These are phyloP conservation scores for Oscheius sp. DNA, from an alignment of 2,888 invertebrate species.

Conservation along the genomic window DNA sequence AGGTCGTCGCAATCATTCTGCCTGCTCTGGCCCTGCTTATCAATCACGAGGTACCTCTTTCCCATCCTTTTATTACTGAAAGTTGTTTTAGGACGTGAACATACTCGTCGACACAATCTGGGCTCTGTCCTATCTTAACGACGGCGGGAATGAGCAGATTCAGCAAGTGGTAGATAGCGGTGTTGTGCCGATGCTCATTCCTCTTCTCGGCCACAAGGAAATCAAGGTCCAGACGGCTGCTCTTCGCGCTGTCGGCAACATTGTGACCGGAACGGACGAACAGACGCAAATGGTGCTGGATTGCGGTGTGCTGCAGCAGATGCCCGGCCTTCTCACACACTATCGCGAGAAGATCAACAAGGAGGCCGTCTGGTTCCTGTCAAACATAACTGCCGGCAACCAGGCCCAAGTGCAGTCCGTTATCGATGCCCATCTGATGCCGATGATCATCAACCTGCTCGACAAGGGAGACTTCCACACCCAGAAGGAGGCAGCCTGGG, in stretches of 20 bases:
- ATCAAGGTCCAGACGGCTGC: constrained; percentile 85
- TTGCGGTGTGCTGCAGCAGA: constrained; percentile 92
- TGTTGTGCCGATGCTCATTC: constrained; percentile 88
- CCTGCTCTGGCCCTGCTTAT: constrained; percentile 93
- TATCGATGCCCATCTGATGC: constrained; percentile 89
- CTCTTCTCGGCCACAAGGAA: constrained; percentile 88
- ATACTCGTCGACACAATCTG: constrained; percentile 96
- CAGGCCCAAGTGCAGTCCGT: constrained; percentile 95
- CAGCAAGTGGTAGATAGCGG: constrained; percentile 92
- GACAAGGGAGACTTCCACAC: constrained; percentile 92
- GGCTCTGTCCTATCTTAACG: constrained; percentile 96
- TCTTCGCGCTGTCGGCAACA: constrained; percentile 94
- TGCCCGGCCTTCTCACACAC: constrained; percentile 90
- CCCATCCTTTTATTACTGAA: neutral
- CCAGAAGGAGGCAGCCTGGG: constrained; percentile 99
- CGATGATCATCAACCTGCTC: constrained; percentile 92
- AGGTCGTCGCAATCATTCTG: constrained; percentile 79
- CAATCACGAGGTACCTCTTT: constrained; percentile 80
- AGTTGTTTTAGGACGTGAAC: constrained; percentile 82
- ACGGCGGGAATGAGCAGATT: constrained; percentile 96
- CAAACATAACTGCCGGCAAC: constrained; percentile 98
- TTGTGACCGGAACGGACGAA: constrained; percentile 95
- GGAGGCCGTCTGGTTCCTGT: constrained; percentile 74
- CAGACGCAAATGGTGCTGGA: constrained; percentile 98
- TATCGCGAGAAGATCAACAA: constrained; percentile 95